A percentile compares a stretch with the other conserved stretches of the same genome.
These are phyloP conservation scores for Chlorops oryzae DNA, from an alignment of 1,140 invertebrate genomes.

Conservation along the genomic window DNA sequence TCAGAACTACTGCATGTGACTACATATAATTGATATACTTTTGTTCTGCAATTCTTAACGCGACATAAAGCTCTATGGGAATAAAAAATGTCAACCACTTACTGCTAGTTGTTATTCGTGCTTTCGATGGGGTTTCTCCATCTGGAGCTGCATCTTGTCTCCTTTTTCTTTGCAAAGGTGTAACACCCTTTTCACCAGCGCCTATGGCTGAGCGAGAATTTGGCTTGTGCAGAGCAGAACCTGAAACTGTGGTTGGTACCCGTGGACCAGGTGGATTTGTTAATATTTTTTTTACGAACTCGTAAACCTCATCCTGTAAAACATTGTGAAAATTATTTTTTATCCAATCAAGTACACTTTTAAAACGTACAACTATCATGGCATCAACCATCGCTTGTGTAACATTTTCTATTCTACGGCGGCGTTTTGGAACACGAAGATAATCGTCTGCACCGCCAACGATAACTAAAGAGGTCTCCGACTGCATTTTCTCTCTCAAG, in stretches of 20 bases:
- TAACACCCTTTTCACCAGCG: neutral
- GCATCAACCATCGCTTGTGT: conserved; percentile 79
- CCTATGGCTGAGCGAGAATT: neutral
- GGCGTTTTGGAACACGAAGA: conserved; percentile 63
- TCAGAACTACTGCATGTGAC: too few relatives aligned
- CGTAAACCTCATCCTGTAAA: conserved; percentile 56
- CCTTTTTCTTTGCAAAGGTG: conserved; percentile 35
- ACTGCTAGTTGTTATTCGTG: too few relatives aligned
- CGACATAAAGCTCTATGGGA: too few relatives aligned
- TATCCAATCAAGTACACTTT: neutral
- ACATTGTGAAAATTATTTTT: too few relatives aligned
- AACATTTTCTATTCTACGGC: conserved; percentile 65
- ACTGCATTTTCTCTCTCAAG: conserved; percentile 65
- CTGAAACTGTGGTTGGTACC: conserved; percentile 35
- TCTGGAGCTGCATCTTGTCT: conserved; percentile 17
- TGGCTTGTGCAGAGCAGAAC: neutral
- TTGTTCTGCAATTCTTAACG: too few relatives aligned
- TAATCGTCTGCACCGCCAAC: conserved; percentile 78
- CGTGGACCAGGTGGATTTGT: conserved; percentile 57
- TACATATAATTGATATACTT: too few relatives aligned
- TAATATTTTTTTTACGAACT: conserved; percentile 56
- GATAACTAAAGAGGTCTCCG: conserved; percentile 70
- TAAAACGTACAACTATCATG: conserved; percentile 58
- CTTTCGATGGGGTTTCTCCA: conserved; percentile 27
- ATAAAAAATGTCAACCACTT: too few relatives aligned